Conservation (phyloP, 2,113 vertebrate species). For the Monopterus albus region DNA sequence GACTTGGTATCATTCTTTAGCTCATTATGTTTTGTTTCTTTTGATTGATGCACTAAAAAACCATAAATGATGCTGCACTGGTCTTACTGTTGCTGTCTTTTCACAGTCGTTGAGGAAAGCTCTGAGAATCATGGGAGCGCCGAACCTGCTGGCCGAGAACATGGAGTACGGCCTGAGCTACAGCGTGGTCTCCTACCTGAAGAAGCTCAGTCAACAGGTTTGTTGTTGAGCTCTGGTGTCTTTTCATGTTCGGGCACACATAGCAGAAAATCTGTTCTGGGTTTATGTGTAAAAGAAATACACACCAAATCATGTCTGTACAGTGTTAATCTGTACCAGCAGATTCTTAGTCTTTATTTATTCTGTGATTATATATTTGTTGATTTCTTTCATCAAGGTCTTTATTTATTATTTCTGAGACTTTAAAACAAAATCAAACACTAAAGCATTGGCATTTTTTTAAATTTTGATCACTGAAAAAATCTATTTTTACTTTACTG, state of each 20-base stretch:
- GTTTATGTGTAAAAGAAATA: too few relatives aligned
- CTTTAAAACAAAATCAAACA: too few relatives aligned
- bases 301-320: neutral
- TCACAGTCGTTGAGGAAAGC: slow-evolving; percentile 94
- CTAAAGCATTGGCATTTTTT: too few relatives aligned
- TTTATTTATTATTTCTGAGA: too few relatives aligned
- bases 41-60: neutral
- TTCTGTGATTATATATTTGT: too few relatives aligned
- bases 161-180: slow-evolving; percentile 98
- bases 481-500: neutral
- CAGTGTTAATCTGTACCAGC: too few relatives aligned
- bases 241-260: neutral
- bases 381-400: too few relatives aligned
- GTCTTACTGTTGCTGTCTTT: neutral
- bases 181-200: slow-evolving; percentile 97
- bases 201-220: slow-evolving; percentile 98
- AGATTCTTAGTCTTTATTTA: too few relatives aligned
- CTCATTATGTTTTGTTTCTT: neutral
- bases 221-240: neutral
- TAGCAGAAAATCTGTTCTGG: neutral
- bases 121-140: slow-evolving; percentile 96
- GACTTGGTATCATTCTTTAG: neutral
- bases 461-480: too few relatives aligned
- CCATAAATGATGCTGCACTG: fast-evolving
- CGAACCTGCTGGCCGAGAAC: slow-evolving; percentile 95